These are phyloP conservation scores for Silvanus unidentatus DNA, from an alignment of 2,888 invertebrate genomes.

Conservation along the genomic window DNA sequence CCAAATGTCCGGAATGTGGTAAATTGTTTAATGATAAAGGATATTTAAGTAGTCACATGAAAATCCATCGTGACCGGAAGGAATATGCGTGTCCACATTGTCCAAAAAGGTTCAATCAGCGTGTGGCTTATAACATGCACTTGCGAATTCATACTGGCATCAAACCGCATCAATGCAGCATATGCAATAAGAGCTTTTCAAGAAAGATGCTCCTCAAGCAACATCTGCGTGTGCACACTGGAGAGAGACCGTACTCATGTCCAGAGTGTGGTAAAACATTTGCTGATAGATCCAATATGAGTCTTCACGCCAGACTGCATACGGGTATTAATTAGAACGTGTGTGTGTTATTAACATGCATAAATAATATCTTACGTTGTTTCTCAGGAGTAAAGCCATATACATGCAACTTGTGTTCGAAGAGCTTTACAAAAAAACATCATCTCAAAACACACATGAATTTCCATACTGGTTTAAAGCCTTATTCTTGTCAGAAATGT, in stretches of 20 bases:
- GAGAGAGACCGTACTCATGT: constrained; percentile 75
- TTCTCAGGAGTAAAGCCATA: constrained; percentile 70
- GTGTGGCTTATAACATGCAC: constrained; percentile 85
- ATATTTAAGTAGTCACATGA: constrained; percentile 79
- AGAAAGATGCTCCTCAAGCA: constrained; percentile 80
- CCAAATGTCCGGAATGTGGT: constrained; percentile 67
- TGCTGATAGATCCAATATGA: constrained; percentile 81
- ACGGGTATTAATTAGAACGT: constrained; percentile 52
- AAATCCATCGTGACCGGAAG: constrained; percentile 76
- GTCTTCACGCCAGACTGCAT: constrained; percentile 71
- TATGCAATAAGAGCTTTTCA: constrained; percentile 77
- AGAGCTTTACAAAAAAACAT: constrained; percentile 81
- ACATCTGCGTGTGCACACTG: constrained; percentile 75
- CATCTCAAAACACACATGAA: constrained; percentile 80
- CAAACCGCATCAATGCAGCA: constrained; percentile 70
- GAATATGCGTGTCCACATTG: constrained; percentile 77
- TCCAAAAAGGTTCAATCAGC: constrained; percentile 78
- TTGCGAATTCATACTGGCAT: constrained; percentile 74
- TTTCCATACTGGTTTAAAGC: constrained; percentile 78
- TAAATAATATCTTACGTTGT: neutral
- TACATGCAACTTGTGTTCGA: constrained; percentile 59
- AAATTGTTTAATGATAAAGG: constrained; percentile 80
- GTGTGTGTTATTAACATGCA: neutral
- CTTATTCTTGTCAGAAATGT: constrained; percentile 69
- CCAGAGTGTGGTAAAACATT: constrained; percentile 76